Conservation (phyloP, 2,797 vertebrate genomes). For the Sandelia bainsii region DNA sequence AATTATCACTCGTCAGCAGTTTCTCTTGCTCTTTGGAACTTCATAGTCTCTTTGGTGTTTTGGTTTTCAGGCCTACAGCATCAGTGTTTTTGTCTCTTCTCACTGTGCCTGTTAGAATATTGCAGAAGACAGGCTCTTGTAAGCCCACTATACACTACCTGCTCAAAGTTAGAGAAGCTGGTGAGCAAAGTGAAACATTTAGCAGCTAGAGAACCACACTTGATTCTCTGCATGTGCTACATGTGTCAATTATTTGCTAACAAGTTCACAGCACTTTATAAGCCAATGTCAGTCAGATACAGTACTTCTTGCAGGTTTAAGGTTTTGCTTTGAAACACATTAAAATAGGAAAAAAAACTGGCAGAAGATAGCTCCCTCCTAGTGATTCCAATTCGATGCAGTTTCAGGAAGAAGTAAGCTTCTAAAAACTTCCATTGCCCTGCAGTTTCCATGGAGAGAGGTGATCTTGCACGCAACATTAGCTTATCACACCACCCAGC, state of each 20-base stretch:
- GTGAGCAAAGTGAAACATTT: neutral
- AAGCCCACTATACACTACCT: neutral
- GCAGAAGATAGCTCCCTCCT: neutral
- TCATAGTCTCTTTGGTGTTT: neutral
- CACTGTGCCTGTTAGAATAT: too few species aligned
- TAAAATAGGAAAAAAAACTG: neutral
- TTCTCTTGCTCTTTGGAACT: neutral
- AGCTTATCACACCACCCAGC: conserved; percentile 73
- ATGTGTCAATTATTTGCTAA: neutral
- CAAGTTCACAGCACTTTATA: neutral
- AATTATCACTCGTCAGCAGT: neutral
- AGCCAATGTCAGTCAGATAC: neutral
- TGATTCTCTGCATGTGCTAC: neutral
- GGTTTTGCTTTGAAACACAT: neutral
- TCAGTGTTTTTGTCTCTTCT: neutral
- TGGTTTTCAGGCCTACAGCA: neutral
- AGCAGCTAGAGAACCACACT: neutral
- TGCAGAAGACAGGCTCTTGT: neutral
- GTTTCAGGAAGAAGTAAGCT: conserved; percentile 30
- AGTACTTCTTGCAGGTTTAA: neutral
- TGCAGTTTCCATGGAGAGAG: conserved; percentile 69
- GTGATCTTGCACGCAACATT: conserved; percentile 65
- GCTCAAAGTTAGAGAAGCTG: neutral
- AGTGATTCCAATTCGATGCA: conserved; percentile 17
- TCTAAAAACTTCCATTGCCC: conserved; percentile 28